Conservation (phyloP, 2,113 vertebrate genomes). For the Anoplopoma fimbria region DNA sequence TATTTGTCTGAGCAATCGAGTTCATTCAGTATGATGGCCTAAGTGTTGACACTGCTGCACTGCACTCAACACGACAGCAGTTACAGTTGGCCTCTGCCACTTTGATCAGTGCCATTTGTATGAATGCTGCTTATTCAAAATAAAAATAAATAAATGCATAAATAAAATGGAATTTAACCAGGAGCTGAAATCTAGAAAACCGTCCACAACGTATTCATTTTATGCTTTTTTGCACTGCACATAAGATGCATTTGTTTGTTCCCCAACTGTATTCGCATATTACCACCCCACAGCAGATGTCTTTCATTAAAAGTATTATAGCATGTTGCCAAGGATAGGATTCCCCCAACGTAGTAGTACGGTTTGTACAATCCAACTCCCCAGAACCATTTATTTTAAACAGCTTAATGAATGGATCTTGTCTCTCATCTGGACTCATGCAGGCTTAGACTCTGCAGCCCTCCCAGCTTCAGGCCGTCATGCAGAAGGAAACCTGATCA, state of each 20-base stretch:
- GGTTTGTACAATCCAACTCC: slow-evolving; percentile 1
- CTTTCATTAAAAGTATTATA: slow-evolving; percentile 23
- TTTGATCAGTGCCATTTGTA: slow-evolving; percentile 19
- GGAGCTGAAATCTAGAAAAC: background rate
- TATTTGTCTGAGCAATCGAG: slow-evolving; percentile 22
- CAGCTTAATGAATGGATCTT: slow-evolving; percentile 37
- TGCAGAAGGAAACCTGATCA: slow-evolving; percentile 44
- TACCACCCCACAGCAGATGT: slow-evolving; percentile 36
- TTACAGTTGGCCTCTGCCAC: slow-evolving; percentile 35
- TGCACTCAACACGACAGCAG: slow-evolving; percentile 33
- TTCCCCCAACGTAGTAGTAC: slow-evolving; percentile 27
- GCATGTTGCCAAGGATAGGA: slow-evolving; percentile 42
- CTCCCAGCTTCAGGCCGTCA: slow-evolving; percentile 2
- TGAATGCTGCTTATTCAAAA: slow-evolving; percentile 27
- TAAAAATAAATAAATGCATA: background rate
- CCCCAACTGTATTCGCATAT: slow-evolving; percentile 9
- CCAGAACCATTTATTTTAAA: slow-evolving; percentile 25
- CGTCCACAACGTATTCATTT: background rate
- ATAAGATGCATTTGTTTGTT: slow-evolving; percentile 43
- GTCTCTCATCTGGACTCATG: slow-evolving; percentile 33
- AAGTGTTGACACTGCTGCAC: slow-evolving; percentile 43
- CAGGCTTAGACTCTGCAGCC: background rate
- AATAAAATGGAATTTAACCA: slow-evolving; percentile 23
- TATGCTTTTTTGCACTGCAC: background rate
- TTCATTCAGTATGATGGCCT: slow-evolving; percentile 56